Evolutionary conservation across 1,140 invertebrate species (phyloP), one percentile per base, ranked within the genome.

Genomic region (Sesamia nonagrioides): DNA sequence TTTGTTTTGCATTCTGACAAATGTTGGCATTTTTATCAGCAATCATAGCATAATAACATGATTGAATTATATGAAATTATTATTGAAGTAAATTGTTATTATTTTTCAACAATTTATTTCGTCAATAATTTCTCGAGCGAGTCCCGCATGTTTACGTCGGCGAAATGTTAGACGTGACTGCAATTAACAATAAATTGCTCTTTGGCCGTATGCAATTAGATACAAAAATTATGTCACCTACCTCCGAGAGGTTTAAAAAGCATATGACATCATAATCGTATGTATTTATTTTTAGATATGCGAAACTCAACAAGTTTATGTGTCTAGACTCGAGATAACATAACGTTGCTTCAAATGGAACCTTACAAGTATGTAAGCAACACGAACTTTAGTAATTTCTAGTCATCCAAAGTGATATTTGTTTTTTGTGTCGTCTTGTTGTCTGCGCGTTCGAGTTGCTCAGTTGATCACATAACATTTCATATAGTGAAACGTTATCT

Each of bases 201-300:
- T 37, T 33, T 61, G n/a, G n/a, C 17, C 15, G 63, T 68, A 63
- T 68, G n/a, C 68, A 71, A 52, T 71, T 54, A 71, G 27, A 5
- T 54, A 35, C 37, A 71, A 71, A 13, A 52, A 27, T 71, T 17
- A 18, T 52, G 48, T 71, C 68, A 71, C 27, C 68, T 48, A 71
- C 48, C 48, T 71, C 68, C 2, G 11, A 48, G 42, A 13, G 48
- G 27, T 18, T 54, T 71, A 54, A 74, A 58, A 42, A 21, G 33
- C 11, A 18, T 18, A 45, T 74, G 71, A 60, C 37, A 45, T 74
- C 71, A 74, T 58, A 13, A 35, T 74, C 17, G 52, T 74, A 4
- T 58, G 68, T 58, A 71, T n/a, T 60, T 74, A 74, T 74, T 58
- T 74, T 60, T 74, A 74, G 42, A 48, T 27, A 60, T 15, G 17